A percentile compares a stretch with the other conserved stretches of the same genome.
Conservation (phyloP, 2,888 invertebrate genomes). For the Himalopsyche anomala region DNA sequence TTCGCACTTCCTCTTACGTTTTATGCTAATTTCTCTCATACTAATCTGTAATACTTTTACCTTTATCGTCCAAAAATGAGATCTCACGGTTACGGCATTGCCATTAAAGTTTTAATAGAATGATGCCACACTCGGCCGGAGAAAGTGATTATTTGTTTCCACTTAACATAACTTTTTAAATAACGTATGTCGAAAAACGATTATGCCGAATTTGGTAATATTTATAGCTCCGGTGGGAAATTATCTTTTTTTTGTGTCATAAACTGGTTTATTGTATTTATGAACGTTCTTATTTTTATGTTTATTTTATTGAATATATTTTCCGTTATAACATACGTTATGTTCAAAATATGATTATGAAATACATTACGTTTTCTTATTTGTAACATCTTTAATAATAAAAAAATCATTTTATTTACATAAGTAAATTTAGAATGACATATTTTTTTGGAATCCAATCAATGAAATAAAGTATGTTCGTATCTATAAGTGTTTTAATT, state of each 20-base stretch:
- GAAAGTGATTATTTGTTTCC: conserved; percentile 7
- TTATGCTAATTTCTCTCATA: not conserved
- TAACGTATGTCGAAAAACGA: conserved; percentile 11
- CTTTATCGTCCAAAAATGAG: conserved; percentile 15
- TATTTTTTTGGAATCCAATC: too few species aligned
- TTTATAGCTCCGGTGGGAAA: conserved; percentile 31
- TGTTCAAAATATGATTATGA: not conserved
- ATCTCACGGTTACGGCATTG: not conserved
- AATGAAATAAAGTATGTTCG: too few species aligned
- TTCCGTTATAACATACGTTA: not conserved
- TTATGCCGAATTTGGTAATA: conserved; percentile 34
- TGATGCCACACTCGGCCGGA: conserved; percentile 34
- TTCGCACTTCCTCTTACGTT: not conserved
- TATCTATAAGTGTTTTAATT: too few species aligned
- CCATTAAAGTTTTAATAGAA: conserved; percentile 35
- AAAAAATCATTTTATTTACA: not conserved
- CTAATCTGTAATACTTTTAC: not conserved
- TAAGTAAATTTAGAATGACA: too few species aligned
- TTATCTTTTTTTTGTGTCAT: conserved; percentile 5
- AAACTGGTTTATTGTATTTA: conserved; percentile 11
- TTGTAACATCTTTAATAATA: not conserved
- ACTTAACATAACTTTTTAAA: conserved; percentile 15
- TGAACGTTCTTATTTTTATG: conserved; percentile 21
- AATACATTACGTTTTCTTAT: not conserved
- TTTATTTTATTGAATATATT: conserved; percentile 18